Evolutionary conservation across 2,113 vertebrate genomes (phyloP).

Genomic region (Paraplagusia blochii): DNA sequence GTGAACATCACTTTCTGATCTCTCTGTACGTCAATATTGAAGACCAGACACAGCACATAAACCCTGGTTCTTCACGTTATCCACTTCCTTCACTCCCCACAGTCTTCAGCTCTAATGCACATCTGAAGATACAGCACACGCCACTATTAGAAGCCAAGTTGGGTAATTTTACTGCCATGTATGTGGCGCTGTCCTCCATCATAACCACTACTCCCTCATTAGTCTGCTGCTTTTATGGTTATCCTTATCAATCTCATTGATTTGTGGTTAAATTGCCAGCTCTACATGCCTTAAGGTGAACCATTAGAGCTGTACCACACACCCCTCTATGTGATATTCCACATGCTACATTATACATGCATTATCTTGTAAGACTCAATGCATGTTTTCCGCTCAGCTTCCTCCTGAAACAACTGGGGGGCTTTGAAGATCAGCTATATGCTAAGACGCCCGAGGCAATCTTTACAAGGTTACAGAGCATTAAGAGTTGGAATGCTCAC

Average conservation of each 20-base stretch:
- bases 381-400: constrained; percentile 73
- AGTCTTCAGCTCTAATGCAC: constrained; percentile 22
- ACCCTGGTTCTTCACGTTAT: constrained; percentile 39
- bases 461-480: constrained; percentile 70
- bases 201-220: constrained; percentile 16
- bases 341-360: constrained; percentile 73
- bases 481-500: constrained; percentile 64
- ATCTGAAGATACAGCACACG: constrained; percentile 19
- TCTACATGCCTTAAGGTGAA: constrained; percentile 23
- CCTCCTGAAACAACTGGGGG: constrained; percentile 61
- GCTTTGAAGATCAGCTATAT: constrained; percentile 58
- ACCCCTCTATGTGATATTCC: constrained; percentile 50
- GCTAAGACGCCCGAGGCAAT: constrained; percentile 65
- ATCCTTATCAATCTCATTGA: constrained; percentile 39
- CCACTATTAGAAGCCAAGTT: constrained; percentile 38
- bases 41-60: constrained; percentile 48
- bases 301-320: constrained; percentile 53
- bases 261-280: constrained; percentile 21
- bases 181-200: constrained; percentile 20
- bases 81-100: neutral
- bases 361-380: constrained; percentile 70
- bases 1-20: constrained; percentile 69
- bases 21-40: constrained; percentile 45
- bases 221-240: constrained; percentile 12
- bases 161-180: neutral